These are phyloP conservation scores for Drosophila tsacasi DNA, from an alignment of 1,140 invertebrate species.

Conservation along the genomic window DNA sequence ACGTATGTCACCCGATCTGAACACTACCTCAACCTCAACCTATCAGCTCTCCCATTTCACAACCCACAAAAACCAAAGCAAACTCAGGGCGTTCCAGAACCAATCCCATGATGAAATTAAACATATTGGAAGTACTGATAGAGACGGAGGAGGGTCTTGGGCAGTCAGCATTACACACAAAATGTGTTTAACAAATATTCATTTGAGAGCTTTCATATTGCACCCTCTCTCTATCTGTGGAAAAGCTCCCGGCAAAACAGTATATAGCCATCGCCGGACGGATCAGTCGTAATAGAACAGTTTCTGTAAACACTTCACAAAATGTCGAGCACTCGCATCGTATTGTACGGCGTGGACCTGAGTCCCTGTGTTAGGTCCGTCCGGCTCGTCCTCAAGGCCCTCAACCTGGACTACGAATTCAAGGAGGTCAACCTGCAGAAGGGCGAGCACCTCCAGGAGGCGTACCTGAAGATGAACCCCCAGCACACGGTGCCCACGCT, in stretches of 20 bases:
- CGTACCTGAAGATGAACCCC: conserved; percentile 86
- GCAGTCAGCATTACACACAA: neutral
- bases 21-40: neutral
- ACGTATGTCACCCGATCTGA: neutral
- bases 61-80: neutral
- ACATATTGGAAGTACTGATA: neutral
- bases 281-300: conserved; percentile 14
- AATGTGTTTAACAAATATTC: neutral
- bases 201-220: neutral
- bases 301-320: neutral
- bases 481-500: conserved; percentile 77
- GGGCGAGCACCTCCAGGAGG: conserved; percentile 88
- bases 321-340: conserved; percentile 48
- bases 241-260: conserved; percentile 10
- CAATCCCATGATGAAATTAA: neutral
- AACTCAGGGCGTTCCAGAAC: neutral
- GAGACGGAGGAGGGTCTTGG: neutral
- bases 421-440: conserved; percentile 87
- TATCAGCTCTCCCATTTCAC: neutral
- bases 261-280: neutral
- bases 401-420: conserved; percentile 85
- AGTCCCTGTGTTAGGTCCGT: conserved; percentile 86
- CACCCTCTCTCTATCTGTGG: neutral
- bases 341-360: conserved; percentile 84
- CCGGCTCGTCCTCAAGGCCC: conserved; percentile 83